phyloP scores from a whole-genome alignment of 2,888 invertebrate genomes.

The Ametastegia equiseti region DNA sequence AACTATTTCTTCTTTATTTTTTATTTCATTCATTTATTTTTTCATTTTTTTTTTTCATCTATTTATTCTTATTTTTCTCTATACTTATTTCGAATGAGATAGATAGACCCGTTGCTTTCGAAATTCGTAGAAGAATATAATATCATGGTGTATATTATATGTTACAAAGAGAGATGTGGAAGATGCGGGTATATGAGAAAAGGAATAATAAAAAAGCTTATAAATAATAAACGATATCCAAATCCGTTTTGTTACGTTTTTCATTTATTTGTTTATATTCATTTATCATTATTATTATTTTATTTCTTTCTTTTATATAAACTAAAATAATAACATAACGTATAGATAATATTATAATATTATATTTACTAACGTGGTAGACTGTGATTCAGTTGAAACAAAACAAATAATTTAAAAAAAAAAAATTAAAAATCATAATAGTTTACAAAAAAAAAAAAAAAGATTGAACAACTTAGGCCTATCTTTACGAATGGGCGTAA shows the following conservation, averaged over 20 bases:
- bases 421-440: background rate
- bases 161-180: background rate
- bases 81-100: background rate
- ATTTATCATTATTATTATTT: background rate
- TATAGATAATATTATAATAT: conserved; percentile 38
- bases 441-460: background rate
- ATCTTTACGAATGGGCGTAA: conserved; percentile 18
- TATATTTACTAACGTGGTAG: conserved; percentile 37
- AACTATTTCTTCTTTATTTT: background rate
- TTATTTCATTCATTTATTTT: background rate
- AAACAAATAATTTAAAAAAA: background rate
- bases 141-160: background rate
- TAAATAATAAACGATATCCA: background rate
- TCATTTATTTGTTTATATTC: background rate
- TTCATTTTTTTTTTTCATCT: background rate
- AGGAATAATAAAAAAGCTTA: background rate
- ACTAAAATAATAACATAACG: conserved; percentile 46
- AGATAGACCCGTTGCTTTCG: background rate
- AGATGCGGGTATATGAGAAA: too few relatives aligned
- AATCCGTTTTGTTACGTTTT: conserved; percentile 37
- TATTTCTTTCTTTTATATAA: conserved; percentile 12
- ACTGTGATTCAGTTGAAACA: conserved; percentile 32
- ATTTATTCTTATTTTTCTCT: background rate
- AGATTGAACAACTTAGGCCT: conserved; percentile 11
- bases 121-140: background rate